These are phyloP conservation scores for Tapirus terrestris DNA, from an alignment of 2,113 vertebrate genomes.

Conservation along the genomic window DNA sequence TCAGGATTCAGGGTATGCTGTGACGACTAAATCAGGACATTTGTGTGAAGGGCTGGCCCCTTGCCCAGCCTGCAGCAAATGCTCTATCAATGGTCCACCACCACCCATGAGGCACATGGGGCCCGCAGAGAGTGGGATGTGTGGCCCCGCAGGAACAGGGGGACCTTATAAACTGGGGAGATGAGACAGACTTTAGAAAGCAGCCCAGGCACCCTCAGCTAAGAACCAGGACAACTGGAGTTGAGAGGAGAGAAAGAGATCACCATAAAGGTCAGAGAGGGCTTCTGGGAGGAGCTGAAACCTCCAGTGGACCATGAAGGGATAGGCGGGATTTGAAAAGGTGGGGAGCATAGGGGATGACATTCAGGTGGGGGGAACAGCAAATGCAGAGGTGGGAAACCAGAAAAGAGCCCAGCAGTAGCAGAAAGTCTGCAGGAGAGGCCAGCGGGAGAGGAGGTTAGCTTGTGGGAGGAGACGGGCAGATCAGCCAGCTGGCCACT, in stretches of 20 bases:
- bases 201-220: not conserved
- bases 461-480: not conserved
- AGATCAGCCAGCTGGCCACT: not conserved
- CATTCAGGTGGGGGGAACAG: not conserved
- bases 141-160: not conserved
- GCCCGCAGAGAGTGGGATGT: not conserved
- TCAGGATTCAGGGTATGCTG: not conserved
- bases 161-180: not conserved
- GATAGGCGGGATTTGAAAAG: not conserved
- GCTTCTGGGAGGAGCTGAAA: not conserved
- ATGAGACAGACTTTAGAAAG: not conserved
- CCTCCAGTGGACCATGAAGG: not conserved
- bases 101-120: not conserved
- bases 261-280: not conserved
- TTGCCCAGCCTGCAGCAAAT: not conserved
- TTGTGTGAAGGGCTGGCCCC: not conserved
- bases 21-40: not conserved
- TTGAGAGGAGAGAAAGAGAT: not conserved
- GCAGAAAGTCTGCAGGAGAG: not conserved
- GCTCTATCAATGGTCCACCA: not conserved
- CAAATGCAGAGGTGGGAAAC: not conserved
- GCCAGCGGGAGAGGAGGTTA: not conserved
- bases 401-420: not conserved
- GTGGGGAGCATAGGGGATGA: not conserved
- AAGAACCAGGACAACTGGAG: not conserved